Evolutionary conservation across 2,797 vertebrate genomes (phyloP).

Genomic region (Hemitrygon akajei): DNA sequence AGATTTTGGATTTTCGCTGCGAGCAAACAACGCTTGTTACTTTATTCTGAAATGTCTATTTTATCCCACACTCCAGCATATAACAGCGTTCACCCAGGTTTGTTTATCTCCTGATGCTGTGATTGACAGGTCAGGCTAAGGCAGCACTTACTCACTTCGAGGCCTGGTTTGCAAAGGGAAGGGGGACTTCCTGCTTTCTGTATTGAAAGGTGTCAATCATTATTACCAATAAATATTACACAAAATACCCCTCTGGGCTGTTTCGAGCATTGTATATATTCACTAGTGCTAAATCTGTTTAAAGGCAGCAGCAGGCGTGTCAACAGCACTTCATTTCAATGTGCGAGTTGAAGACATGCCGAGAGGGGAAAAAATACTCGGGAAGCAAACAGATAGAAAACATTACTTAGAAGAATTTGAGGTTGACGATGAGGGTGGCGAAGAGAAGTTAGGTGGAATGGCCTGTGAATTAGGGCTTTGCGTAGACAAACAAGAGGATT

Average conservation of each 20-base stretch:
- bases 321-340: not conserved
- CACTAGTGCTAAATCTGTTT: no score
- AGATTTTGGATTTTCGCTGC: not conserved
- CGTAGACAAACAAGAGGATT: not conserved
- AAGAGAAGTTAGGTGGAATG: not conserved
- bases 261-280: not conserved
- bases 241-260: not conserved
- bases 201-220: conserved; percentile 1
- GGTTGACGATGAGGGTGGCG: not conserved
- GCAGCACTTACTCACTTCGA: not conserved
- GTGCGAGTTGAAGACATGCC: not conserved
- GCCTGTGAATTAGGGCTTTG: no score
- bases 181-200: no score
- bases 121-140: not conserved
- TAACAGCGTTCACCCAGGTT: conserved; percentile 4
- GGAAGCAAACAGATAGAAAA: no score
- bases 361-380: not conserved
- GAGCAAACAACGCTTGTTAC: not conserved
- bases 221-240: not conserved
- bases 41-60: not conserved
- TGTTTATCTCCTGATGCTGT: not conserved
- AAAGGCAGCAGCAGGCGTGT: not conserved
- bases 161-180: not conserved
- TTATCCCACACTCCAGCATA: not conserved
- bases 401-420: not conserved